Percentiles rank a stretch among this genome's conserved stretches.
phyloP scores from a whole-genome alignment of 2,113 vertebrate genomes.

The Trochalopteron elliotii region DNA sequence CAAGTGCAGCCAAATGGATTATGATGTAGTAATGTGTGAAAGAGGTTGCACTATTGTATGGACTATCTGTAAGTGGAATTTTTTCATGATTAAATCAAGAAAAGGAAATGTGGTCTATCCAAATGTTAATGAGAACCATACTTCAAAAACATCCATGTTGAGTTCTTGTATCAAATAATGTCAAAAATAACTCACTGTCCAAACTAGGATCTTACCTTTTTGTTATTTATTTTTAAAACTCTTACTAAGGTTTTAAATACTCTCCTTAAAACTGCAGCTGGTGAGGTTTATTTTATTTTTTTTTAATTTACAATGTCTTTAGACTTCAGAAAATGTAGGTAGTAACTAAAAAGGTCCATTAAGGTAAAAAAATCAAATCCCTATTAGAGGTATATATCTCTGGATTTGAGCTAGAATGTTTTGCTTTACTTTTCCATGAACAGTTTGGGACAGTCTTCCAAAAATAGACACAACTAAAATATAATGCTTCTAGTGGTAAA shows the following conservation, averaged over 20 bases:
- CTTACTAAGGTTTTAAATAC: background rate
- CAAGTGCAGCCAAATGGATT: constrained; percentile 33
- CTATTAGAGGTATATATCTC: background rate
- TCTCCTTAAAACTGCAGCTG: background rate
- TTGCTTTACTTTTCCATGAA: background rate
- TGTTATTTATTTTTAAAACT: constrained; percentile 10
- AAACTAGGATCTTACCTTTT: background rate
- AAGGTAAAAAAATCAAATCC: background rate
- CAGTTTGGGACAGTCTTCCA: background rate
- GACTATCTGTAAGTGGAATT: constrained; percentile 29
- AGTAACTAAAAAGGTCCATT: background rate
- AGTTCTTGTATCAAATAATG: background rate
- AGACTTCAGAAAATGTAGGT: background rate
- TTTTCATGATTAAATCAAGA: constrained; percentile 50
- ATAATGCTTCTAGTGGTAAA: background rate
- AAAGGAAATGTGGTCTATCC: constrained; percentile 41
- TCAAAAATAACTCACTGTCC: constrained; percentile 1
- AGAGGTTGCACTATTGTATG: constrained; percentile 17
- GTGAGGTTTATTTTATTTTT: background rate
- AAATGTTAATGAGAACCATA: constrained; percentile 50
- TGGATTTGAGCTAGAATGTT: background rate
- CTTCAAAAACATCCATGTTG: constrained; percentile 3
- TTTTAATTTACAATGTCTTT: background rate
- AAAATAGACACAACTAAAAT: background rate
- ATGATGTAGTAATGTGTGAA: constrained; percentile 60